phyloP scores from a whole-genome alignment of 2,797 vertebrate species.

The Australoheros facetus region DNA sequence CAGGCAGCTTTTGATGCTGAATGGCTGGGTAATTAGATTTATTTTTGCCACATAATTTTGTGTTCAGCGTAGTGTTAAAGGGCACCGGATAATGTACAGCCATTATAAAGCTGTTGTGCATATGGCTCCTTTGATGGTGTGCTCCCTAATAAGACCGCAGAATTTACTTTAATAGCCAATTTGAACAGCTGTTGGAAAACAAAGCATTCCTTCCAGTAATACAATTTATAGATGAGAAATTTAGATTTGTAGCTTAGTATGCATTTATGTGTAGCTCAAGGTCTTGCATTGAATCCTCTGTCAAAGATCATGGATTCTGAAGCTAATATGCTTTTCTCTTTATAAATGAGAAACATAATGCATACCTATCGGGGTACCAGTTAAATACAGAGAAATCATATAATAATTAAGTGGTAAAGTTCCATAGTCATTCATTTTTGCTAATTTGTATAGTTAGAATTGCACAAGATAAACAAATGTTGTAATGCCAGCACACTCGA shows the following conservation, averaged over 20 bases:
- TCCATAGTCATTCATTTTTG: background rate
- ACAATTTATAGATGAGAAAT: constrained; percentile 42
- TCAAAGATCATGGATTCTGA: constrained; percentile 8
- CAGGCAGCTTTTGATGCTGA: constrained; percentile 65
- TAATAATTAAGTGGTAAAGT: background rate
- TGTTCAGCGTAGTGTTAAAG: constrained; percentile 74
- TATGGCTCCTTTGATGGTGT: constrained; percentile 64
- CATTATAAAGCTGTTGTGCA: constrained; percentile 71
- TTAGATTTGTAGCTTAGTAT: constrained; percentile 39
- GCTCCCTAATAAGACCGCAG: constrained; percentile 54
- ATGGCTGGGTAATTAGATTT: constrained; percentile 76
- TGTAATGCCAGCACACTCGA: constrained; percentile 9
- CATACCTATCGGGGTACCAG: background rate
- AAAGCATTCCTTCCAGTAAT: constrained; percentile 40
- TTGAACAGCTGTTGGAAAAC: constrained; percentile 38
- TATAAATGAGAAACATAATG: background rate
- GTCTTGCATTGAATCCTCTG: constrained; percentile 12
- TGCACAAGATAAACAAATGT: constrained; percentile 2
- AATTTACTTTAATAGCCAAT: constrained; percentile 69
- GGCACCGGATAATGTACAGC: constrained; percentile 69
- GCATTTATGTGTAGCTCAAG: constrained; percentile 17
- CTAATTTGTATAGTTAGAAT: constrained; percentile 12
- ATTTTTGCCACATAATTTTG: constrained; percentile 74
- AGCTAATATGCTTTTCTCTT: constrained; percentile 5
- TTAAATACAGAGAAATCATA: background rate